Percentiles rank a stretch among this genome's conserved stretches.
Conservation (phyloP, 2,888 invertebrate genomes). For the Atrina japonica region DNA sequence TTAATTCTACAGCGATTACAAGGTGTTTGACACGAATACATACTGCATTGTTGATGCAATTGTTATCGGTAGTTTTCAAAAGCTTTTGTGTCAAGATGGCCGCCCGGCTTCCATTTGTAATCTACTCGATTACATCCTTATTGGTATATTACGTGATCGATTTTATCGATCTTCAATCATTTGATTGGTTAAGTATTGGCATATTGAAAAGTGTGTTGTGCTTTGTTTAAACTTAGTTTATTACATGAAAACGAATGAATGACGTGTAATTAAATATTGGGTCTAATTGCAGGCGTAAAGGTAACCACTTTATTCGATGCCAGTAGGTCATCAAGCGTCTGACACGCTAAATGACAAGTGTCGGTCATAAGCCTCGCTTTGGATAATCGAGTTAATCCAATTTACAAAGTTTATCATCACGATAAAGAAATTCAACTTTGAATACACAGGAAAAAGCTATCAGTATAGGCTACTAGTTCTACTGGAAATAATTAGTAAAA, state of each 20-base stretch:
- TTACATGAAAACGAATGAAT: background rate
- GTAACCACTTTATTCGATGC: conserved; percentile 32
- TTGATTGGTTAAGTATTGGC: background rate
- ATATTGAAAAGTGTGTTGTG: too few relatives aligned
- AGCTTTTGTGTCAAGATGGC: conserved; percentile 1
- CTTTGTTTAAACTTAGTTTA: too few relatives aligned
- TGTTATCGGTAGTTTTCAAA: too few relatives aligned
- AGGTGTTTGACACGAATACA: too few relatives aligned
- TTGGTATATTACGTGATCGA: conserved; percentile 3
- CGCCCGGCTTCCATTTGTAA: conserved; percentile 12
- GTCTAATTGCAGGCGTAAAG: conserved; percentile 11
- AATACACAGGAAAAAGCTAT: too few relatives aligned
- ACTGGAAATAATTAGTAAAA: too few relatives aligned
- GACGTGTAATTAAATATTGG: background rate
- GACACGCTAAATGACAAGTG: conserved; percentile 41
- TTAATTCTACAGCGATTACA: too few relatives aligned
- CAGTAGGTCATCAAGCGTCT: conserved; percentile 41
- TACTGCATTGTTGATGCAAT: too few relatives aligned
- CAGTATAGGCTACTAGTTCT: too few relatives aligned
- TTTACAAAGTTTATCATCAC: conserved; percentile 17
- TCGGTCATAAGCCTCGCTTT: conserved; percentile 49
- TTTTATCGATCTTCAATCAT: conserved; percentile 8
- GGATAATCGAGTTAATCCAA: conserved; percentile 37
- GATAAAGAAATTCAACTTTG: background rate
- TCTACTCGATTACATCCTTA: conserved; percentile 6